Evolutionary conservation across 2,888 invertebrate genomes (phyloP).

Genomic region (Eupithecia subumbrata): DNA sequence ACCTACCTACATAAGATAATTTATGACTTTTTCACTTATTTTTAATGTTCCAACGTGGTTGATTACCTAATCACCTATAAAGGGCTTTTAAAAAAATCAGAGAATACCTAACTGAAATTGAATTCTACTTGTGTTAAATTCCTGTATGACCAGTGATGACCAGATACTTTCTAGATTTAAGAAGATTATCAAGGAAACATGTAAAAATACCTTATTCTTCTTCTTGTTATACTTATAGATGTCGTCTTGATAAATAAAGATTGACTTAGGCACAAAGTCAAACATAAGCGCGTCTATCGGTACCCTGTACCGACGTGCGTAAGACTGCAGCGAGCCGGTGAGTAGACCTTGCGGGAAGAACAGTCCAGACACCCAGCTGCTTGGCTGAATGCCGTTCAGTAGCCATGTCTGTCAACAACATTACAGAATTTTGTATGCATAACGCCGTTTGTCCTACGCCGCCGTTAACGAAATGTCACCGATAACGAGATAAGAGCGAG

Average conservation of each 20-base stretch:
- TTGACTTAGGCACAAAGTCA: constrained; percentile 87
- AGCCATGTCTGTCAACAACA: constrained; percentile 86
- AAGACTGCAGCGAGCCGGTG: constrained; percentile 95
- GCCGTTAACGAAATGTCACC: too few relatives aligned
- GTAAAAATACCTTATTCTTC: constrained; percentile 53
- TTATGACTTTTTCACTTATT: too few relatives aligned
- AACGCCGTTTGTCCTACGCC: too few relatives aligned
- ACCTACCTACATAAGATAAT: too few relatives aligned
- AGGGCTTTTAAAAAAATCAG: background rate
- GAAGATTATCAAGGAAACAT: background rate
- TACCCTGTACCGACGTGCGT: constrained; percentile 92
- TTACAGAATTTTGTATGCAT: background rate
- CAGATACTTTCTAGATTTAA: background rate
- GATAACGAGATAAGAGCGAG: too few relatives aligned
- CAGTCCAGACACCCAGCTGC: constrained; percentile 96
- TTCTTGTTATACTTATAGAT: constrained; percentile 77
- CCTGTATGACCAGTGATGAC: too few relatives aligned
- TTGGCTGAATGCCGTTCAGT: constrained; percentile 87
- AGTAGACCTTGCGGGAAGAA: constrained; percentile 97
- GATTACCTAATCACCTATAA: too few relatives aligned
- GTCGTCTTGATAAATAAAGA: constrained; percentile 87
- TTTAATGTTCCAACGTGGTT: background rate
- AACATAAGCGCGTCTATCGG: constrained; percentile 94
- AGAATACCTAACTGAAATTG: background rate
- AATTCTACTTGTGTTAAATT: background rate